phyloP scores from a whole-genome alignment of 2,888 invertebrate species.

The Noctua pronuba region DNA sequence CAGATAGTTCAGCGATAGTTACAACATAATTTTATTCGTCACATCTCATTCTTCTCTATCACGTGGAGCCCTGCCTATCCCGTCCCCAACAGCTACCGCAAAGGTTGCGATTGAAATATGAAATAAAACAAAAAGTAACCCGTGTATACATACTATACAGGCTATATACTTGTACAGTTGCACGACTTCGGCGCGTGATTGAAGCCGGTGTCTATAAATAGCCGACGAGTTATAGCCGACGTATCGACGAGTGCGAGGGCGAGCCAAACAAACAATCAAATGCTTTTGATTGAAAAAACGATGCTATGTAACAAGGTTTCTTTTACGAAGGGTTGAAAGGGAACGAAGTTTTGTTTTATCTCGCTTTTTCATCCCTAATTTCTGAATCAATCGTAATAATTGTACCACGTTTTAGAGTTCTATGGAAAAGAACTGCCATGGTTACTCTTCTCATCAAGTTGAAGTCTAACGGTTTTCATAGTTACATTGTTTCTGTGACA shows the following conservation, averaged over 20 bases:
- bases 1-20: slow-evolving; percentile 24
- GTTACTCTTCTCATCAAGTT: neutral
- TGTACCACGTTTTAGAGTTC: neutral
- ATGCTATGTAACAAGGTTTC: slow-evolving; percentile 14
- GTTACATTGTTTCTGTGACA: slow-evolving; percentile 20
- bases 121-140: slow-evolving; percentile 53
- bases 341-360: neutral
- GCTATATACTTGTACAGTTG: slow-evolving; percentile 69
- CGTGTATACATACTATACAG: slow-evolving; percentile 32
- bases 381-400: neutral
- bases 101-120: slow-evolving; percentile 45
- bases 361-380: neutral
- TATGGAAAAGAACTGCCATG: neutral
- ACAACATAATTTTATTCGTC: slow-evolving; percentile 7
- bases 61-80: slow-evolving; percentile 23
- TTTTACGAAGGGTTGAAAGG: slow-evolving; percentile 4
- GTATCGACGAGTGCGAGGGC: slow-evolving; percentile 78
- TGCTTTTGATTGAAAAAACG: slow-evolving; percentile 58
- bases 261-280: slow-evolving; percentile 80
- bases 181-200: slow-evolving; percentile 71
- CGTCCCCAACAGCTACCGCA: slow-evolving; percentile 14
- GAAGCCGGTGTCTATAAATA: slow-evolving; percentile 70
- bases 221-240: slow-evolving; percentile 70
- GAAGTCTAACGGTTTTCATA: neutral
- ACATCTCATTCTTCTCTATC: slow-evolving; percentile 9